Conservation (phyloP, 2,797 vertebrate genomes). For the Ciconia nigra region DNA sequence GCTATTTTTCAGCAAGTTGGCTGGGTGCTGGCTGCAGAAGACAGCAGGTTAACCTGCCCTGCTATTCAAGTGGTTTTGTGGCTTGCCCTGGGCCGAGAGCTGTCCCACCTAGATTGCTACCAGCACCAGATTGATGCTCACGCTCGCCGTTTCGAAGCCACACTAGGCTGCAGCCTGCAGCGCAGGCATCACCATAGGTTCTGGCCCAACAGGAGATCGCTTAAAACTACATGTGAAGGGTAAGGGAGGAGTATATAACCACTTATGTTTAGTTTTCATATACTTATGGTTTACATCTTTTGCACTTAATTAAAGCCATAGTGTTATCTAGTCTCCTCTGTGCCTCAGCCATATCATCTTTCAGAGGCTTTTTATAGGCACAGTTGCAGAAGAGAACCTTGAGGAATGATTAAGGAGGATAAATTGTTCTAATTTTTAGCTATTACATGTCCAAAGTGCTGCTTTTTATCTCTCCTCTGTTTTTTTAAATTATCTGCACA, state of each 20-base stretch:
- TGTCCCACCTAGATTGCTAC: accelerated
- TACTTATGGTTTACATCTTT: background rate
- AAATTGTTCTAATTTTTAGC: background rate
- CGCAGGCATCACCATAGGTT: accelerated
- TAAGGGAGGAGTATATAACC: background rate
- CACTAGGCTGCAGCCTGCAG: background rate
- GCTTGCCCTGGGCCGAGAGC: background rate
- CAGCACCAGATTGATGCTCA: background rate
- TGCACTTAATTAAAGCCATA: background rate
- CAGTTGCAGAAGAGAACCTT: background rate
- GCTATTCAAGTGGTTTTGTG: background rate
- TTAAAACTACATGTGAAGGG: background rate
- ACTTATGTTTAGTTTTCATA: background rate
- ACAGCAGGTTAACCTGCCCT: background rate
- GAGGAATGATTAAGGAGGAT: background rate
- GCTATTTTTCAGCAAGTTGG: background rate
- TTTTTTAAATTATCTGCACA: background rate
- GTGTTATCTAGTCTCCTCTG: background rate
- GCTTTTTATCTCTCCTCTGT: background rate
- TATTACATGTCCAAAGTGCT: background rate
- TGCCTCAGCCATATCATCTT: background rate
- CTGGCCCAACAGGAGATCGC: background rate
- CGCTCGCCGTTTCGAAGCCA: accelerated
- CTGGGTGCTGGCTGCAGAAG: background rate
- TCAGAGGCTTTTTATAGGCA: background rate